Evolutionary conservation across 2,113 vertebrate species (phyloP).

Genomic region (Hypocryptadius cinnamomeus): DNA sequence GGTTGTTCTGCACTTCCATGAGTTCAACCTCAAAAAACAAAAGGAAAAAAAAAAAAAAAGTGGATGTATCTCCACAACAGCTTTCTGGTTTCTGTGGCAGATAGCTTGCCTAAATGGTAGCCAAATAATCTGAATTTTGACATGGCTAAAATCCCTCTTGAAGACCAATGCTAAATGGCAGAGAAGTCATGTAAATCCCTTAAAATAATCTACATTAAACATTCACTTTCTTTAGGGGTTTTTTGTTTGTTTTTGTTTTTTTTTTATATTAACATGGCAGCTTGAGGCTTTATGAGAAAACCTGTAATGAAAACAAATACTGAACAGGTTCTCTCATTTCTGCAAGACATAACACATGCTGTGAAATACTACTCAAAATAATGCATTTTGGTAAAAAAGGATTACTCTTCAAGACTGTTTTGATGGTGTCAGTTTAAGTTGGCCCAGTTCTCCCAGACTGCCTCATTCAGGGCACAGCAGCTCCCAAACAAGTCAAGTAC

Average conservation of each 20-base stretch:
- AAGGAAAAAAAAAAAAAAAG: not conserved
- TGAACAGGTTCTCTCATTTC: not conserved
- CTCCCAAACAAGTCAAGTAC: not conserved
- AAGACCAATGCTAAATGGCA: not conserved
- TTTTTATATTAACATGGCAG: not conserved
- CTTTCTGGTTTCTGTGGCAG: not conserved
- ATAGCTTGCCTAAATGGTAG: not conserved
- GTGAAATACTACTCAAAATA: not conserved
- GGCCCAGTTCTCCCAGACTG: not conserved
- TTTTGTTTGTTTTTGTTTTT: not conserved
- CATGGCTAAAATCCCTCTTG: not conserved
- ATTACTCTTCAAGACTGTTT: fast-evolving
- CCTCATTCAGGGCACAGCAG: not conserved
- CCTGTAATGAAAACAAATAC: not conserved
- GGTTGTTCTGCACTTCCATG: not conserved
- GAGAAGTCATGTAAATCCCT: not conserved
- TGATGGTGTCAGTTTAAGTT: not conserved
- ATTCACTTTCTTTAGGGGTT: not conserved
- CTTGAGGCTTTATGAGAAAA: not conserved
- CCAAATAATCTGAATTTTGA: not conserved
- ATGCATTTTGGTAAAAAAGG: not conserved
- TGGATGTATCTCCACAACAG: not conserved
- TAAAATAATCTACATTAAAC: not conserved
- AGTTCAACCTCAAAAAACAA: not conserved
- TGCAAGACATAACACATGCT: not conserved